Evolutionary conservation across 2,888 invertebrate species (phyloP).

Genomic region (Oscheius sp.): DNA sequence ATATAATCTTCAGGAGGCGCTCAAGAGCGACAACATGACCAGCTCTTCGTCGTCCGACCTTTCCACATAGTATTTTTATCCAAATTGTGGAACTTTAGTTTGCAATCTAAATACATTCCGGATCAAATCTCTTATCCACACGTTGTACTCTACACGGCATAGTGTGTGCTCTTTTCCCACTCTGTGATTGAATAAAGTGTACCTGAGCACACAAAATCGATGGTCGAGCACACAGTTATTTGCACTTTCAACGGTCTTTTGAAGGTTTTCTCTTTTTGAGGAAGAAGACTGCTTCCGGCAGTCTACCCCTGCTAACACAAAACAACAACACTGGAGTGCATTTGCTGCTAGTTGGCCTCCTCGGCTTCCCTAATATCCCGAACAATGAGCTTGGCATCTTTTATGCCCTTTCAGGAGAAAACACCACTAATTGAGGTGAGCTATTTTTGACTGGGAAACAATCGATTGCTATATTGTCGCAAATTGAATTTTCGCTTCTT

Average conservation of each 20-base stretch:
- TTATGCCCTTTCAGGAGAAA: conserved; percentile 19
- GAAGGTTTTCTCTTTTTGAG: conserved; percentile 1
- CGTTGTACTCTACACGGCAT: not conserved
- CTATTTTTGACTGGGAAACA: not conserved
- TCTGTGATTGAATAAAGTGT: conserved; percentile 30
- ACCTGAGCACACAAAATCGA: conserved; percentile 17
- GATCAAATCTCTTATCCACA: conserved; percentile 5
- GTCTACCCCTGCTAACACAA: conserved; percentile 13
- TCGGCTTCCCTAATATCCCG: conserved; percentile 4
- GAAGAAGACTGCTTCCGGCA: conserved; percentile 3
- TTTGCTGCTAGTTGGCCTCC: conserved; percentile 3
- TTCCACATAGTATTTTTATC: not conserved
- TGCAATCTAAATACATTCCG: not conserved
- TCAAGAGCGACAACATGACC: conserved; percentile 12
- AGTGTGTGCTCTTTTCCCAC: conserved; percentile 1
- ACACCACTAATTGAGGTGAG: conserved; percentile 17
- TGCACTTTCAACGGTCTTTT: conserved; percentile 6
- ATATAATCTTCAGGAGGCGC: conserved; percentile 19
- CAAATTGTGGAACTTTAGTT: not conserved
- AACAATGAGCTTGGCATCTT: conserved; percentile 16
- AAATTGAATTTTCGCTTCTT: conserved; percentile 23
- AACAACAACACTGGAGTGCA: conserved; percentile 32
- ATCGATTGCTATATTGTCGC: conserved; percentile 6
- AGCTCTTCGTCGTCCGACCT: not conserved
- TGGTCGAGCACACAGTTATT: not conserved